phyloP scores from a whole-genome alignment of 23 tunicate genomes.

The Trididemnum nubilum region DNA sequence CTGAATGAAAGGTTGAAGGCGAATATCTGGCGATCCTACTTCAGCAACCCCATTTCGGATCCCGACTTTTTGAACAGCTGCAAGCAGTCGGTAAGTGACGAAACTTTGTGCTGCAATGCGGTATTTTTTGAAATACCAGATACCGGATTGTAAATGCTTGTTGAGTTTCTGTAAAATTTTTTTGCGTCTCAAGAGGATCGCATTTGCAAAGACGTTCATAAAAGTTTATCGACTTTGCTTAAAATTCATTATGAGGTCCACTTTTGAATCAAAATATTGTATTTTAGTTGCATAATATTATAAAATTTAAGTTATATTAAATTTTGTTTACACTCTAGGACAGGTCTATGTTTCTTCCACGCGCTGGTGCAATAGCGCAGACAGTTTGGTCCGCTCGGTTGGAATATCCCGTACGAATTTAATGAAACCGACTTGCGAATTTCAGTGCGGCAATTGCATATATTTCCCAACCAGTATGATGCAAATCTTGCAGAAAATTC shows the following conservation, averaged over 20 bases:
- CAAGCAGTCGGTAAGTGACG: constrained; percentile 70
- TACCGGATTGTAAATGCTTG: no score
- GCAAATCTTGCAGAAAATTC: constrained; percentile 48
- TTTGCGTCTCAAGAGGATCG: no score
- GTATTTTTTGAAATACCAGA: no score
- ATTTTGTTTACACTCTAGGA: no score
- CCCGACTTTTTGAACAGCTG: constrained; percentile 89
- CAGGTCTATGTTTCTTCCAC: constrained; percentile 98
- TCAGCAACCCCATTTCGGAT: constrained; percentile 96
- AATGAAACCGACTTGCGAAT: constrained; percentile 96
- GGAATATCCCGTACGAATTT: constrained; percentile 98
- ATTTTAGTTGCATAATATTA: no score
- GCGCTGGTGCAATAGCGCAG: constrained; percentile 94
- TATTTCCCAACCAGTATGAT: constrained; percentile 97
- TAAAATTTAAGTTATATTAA: no score
- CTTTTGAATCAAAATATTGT: no score
- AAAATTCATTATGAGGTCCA: no score
- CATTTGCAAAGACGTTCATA: no score
- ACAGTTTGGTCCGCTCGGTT: constrained; percentile 96
- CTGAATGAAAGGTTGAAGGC: constrained; percentile 86
- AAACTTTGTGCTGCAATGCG: neutral
- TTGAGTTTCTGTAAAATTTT: no score
- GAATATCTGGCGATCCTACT: constrained; percentile 82
- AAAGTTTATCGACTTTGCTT: no score
- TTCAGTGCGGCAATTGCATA: constrained; percentile 88